Percentiles rank a stretch among this genome's conserved stretches.
Conservation (phyloP, 2,888 invertebrate genomes). For the Trachelus iudaicus region DNA sequence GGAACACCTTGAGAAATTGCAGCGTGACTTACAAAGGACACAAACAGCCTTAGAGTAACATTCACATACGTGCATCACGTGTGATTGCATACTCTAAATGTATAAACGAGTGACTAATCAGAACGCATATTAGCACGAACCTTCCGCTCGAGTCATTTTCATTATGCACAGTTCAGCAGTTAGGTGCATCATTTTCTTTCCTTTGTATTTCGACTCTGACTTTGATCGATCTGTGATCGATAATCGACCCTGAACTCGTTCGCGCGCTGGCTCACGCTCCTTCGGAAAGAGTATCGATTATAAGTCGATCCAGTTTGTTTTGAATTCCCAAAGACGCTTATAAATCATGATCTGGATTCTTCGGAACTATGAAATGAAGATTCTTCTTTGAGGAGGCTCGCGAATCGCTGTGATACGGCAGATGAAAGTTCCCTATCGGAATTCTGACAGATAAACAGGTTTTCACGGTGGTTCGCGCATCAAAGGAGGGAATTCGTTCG, state of each 20-base stretch:
- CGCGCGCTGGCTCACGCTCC: not conserved
- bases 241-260: not conserved
- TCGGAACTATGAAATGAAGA: not conserved
- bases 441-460: not conserved
- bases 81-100: not conserved
- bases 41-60: not conserved
- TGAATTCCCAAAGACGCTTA: not conserved
- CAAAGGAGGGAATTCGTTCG: not conserved
- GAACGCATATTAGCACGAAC: not conserved
- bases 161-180: not conserved
- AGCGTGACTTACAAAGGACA: not conserved
- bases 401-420: not conserved
- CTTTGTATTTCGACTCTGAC: not conserved
- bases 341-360: not conserved
- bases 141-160: not conserved
- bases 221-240: not conserved
- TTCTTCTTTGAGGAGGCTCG: not conserved
- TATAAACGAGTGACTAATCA: not conserved
- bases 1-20: not conserved
- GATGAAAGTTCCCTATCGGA: not conserved
- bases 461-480: not conserved
- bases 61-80: not conserved
- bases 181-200: not conserved
- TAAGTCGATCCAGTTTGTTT: not conserved
- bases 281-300: not conserved